Percentiles rank a stretch among this genome's conserved stretches.
Evolutionary conservation across 2,888 invertebrate species (phyloP).

Genomic region (Malacosoma neustria): DNA sequence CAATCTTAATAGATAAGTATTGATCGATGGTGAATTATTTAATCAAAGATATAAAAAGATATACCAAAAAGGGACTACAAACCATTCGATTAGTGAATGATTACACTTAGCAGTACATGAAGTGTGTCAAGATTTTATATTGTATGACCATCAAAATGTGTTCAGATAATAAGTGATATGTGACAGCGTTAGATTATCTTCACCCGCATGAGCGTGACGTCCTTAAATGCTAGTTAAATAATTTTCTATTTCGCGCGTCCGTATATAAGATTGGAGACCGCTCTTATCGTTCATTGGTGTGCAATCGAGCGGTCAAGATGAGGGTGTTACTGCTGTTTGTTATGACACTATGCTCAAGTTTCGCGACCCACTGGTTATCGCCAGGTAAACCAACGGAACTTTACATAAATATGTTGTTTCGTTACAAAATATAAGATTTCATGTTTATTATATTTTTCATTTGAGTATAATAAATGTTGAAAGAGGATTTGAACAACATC

Average conservation of each 20-base stretch:
- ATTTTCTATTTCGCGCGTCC: conserved; percentile 17
- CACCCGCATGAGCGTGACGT: conserved; percentile 21
- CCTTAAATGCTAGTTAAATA: conserved; percentile 19
- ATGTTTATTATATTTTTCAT: conserved; percentile 10
- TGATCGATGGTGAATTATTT: conserved; percentile 21
- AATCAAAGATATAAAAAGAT: background rate
- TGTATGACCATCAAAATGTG: conserved; percentile 1
- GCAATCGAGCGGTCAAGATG: conserved; percentile 29
- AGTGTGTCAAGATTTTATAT: background rate
- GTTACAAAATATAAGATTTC: no score
- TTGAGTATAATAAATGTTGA: no score
- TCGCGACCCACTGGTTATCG: conserved; percentile 32
- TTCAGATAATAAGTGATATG: conserved; percentile 1
- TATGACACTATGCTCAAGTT: conserved; percentile 25
- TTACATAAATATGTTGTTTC: background rate
- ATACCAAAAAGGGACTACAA: background rate
- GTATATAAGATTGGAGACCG: conserved; percentile 25
- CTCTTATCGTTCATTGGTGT: conserved; percentile 24
- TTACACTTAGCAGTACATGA: background rate
- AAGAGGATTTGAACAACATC: no score
- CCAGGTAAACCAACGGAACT: conserved; percentile 31
- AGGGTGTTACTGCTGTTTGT: conserved; percentile 33
- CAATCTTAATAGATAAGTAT: conserved; percentile 5
- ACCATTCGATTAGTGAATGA: background rate
- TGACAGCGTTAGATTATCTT: conserved; percentile 1